Evolutionary conservation across 2,113 vertebrate species (phyloP).

Genomic region (Telmatochromis sp.): DNA sequence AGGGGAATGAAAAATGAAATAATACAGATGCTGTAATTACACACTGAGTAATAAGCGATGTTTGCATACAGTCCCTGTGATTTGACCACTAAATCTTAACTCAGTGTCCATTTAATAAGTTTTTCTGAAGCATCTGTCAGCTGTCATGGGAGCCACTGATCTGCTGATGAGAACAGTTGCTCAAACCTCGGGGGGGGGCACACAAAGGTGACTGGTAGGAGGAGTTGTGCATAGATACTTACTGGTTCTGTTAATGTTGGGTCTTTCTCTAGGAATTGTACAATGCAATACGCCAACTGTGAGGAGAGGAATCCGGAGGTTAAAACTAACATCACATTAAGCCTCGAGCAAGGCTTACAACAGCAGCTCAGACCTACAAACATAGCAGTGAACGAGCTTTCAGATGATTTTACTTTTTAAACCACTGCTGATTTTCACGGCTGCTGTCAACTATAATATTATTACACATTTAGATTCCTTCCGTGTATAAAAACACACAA

Average conservation of each 20-base stretch:
- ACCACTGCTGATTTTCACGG: background rate
- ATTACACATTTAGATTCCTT: background rate
- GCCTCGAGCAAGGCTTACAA: background rate
- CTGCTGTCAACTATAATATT: background rate
- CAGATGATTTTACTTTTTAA: background rate
- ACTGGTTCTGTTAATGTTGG: slow-evolving; percentile 98
- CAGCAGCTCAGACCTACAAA: background rate
- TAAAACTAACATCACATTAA: background rate
- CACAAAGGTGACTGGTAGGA: background rate
- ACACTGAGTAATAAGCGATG: background rate
- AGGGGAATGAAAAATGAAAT: background rate
- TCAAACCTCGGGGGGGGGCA: background rate
- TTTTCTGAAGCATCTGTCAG: background rate
- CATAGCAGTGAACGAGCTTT: background rate
- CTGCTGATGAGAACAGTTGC: background rate
- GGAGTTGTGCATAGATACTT: slow-evolving; percentile 42
- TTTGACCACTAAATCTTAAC: background rate
- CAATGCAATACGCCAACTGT: slow-evolving; percentile 99
- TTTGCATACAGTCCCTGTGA: background rate
- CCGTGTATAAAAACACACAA: background rate
- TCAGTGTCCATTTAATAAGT: background rate
- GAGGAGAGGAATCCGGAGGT: background rate
- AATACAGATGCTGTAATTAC: background rate
- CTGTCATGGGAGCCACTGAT: background rate
- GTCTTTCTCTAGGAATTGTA: slow-evolving; percentile 99